These are phyloP conservation scores for Orthosia incerta DNA, from an alignment of 2,888 invertebrate species.

Conservation along the genomic window DNA sequence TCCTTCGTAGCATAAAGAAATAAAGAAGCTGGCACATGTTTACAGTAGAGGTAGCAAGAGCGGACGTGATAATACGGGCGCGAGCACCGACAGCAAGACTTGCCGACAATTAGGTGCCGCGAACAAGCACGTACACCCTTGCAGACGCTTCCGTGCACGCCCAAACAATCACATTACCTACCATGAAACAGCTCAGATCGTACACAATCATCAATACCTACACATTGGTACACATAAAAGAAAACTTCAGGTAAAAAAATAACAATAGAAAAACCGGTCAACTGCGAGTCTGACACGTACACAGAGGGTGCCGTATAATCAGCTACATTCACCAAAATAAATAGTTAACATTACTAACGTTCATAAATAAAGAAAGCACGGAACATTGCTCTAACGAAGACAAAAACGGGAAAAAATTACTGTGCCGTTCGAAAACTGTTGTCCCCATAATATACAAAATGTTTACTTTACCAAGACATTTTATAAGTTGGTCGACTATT, in stretches of 20 bases:
- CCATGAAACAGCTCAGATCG: conserved; percentile 10
- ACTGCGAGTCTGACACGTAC: too few species aligned
- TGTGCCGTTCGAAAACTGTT: too few species aligned
- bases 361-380: too few species aligned
- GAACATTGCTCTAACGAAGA: too few species aligned
- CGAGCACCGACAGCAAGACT: conserved; percentile 60
- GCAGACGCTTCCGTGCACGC: neutral
- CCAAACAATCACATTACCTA: conserved; percentile 34
- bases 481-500: too few species aligned
- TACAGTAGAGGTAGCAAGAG: conserved; percentile 47
- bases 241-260: neutral
- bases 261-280: too few species aligned
- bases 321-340: too few species aligned
- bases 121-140: conserved; percentile 51
- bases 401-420: too few species aligned
- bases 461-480: too few species aligned
- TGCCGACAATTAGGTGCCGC: conserved; percentile 57
- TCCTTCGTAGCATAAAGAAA: conserved; percentile 19
- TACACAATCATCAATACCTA: neutral
- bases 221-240: neutral
- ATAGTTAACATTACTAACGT: too few species aligned
- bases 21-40: conserved; percentile 44
- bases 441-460: too few species aligned
- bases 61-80: conserved; percentile 68
- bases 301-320: too few species aligned